Base-by-base conservation (phyloP, 92 coral and sea anemone species). In the Bergia sp. region DNA sequence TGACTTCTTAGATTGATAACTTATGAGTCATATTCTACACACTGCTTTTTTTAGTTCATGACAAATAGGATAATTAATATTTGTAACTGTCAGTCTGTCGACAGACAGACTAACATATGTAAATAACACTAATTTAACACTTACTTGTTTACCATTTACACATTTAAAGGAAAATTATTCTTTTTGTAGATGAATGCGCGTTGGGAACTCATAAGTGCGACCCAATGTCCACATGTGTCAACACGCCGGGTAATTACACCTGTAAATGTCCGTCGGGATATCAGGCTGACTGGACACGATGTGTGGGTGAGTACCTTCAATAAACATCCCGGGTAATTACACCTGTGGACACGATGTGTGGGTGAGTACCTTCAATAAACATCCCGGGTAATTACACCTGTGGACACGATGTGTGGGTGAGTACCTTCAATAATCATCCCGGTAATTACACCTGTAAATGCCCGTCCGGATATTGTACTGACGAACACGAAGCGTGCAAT, bases 201-300 rank as follows among this genome's bases (percentile, higher is more conserved):
- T 85, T 73, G 72, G 99, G 92, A 36, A 89, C 72, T 29, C 99
- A 97, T 83, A 76, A 90, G 53, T 97, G 99, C 74, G 97, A 93
- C 75, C 85, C 89, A 23, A 94, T 91, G 53, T 94, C 99, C 43
- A 89, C 87, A 7, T 97, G 99, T 91, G 81, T 91, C n/a, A 97
- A 97, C 85, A 91, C 92, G 4, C 93, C 92, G 36, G 99, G 99
- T 11, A 97, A 97, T 90, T 97, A 97, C 85, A 69, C 99, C 5
- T 97, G 99, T 81, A 66, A 86, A 16, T 97, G 99, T 79, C 99
- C 99, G 16, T 64, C 91, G 53, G 99, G 99, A 23, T 97, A 91
- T 88, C 37, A 88, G 20, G 82, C 97, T 23, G 88, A 93, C 79
- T 97, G 98, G 97, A 94, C 92, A 37, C 69, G 92, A 21, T 97